Conservation (phyloP, 2,888 invertebrate species). For the Pyrochroa serraticornis region DNA sequence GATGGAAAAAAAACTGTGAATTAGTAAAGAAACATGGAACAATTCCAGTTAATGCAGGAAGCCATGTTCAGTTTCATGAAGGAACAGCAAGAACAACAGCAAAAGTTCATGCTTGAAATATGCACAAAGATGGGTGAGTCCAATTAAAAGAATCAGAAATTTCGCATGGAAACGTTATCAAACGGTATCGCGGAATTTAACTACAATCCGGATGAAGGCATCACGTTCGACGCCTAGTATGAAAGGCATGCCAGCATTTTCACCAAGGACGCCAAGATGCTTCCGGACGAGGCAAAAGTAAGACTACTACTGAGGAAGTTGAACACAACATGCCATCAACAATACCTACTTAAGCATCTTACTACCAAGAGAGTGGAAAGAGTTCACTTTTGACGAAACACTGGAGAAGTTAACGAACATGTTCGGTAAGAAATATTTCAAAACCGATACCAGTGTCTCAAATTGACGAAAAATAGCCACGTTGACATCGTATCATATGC, state of each 20-base stretch:
- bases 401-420: background rate
- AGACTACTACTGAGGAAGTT: background rate
- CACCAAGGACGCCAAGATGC: background rate
- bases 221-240: no score
- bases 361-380: background rate
- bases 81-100: no score
- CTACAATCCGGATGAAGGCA: no score
- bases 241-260: background rate
- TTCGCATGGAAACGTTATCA: no score
- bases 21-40: no score
- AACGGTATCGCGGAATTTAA: no score
- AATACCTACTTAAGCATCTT: background rate
- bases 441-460: background rate
- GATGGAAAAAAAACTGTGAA: no score
- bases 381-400: background rate
- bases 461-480: background rate
- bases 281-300: background rate
- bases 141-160: no score
- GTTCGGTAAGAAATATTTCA: slow-evolving; percentile 3
- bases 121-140: no score
- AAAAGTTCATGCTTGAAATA: no score
- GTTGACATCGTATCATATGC: background rate
- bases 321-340: background rate
- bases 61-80: no score
- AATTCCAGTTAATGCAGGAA: no score